phyloP scores from a whole-genome alignment of 1,140 invertebrate genomes.

The Ips nitidus region DNA sequence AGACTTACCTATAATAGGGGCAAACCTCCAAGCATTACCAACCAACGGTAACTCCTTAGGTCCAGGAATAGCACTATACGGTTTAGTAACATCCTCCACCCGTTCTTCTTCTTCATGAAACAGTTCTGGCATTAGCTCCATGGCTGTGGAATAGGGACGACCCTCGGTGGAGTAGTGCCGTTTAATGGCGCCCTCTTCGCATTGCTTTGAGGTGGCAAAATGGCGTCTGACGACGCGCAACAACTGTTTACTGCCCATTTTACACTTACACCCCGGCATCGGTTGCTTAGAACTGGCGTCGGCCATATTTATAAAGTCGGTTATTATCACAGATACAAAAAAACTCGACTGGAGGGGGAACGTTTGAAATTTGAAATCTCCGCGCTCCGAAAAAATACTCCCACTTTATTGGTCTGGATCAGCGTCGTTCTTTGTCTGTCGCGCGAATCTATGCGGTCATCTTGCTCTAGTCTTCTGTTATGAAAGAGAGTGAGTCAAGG shows the following conservation, averaged over 20 bases:
- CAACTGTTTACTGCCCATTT: not conserved
- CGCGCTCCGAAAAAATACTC: too few species aligned
- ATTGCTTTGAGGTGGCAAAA: not conserved
- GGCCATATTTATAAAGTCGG: too few species aligned
- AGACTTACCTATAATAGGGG: conserved; percentile 63
- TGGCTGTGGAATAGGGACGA: conserved; percentile 43
- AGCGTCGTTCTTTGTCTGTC: too few species aligned
- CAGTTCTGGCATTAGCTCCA: conserved; percentile 36
- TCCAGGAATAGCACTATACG: conserved; percentile 73
- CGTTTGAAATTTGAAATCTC: too few species aligned
- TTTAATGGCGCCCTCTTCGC: not conserved
- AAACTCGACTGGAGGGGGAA: too few species aligned
- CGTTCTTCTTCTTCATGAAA: conserved; percentile 22
- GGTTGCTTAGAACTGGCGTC: too few species aligned
- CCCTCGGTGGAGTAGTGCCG: conserved; percentile 10
- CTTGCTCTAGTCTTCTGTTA: not conserved
- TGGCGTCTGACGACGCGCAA: not conserved
- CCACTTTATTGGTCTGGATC: too few species aligned
- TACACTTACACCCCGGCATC: too few species aligned
- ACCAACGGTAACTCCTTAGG: conserved; percentile 73
- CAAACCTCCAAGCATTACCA: conserved; percentile 80
- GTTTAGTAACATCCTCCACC: conserved; percentile 49
- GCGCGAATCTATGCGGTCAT: too few species aligned
- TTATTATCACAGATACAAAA: too few species aligned
- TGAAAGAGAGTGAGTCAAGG: not conserved